A percentile compares a stretch with the other conserved stretches of the same genome.
phyloP scores from a whole-genome alignment of 2,888 invertebrate species.

The Hydrotaea diabolus region DNA sequence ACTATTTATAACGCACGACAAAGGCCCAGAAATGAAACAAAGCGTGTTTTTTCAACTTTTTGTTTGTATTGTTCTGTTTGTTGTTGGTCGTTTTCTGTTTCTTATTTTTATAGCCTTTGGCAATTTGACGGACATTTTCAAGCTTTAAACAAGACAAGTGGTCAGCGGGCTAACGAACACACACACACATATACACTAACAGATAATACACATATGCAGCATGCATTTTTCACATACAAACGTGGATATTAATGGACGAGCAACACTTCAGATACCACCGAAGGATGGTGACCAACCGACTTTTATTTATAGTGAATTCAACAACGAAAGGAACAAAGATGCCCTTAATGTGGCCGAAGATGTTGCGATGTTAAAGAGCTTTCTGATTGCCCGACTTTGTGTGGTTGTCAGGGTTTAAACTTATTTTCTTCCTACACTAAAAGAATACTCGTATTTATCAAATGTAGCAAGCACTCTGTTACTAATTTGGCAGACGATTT shows the following conservation, averaged over 20 bases:
- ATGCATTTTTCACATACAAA: neutral
- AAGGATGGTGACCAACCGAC: neutral
- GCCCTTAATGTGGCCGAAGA: no score
- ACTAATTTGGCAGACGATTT: no score
- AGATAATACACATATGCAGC: no score
- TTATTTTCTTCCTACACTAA: no score
- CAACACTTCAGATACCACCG: neutral
- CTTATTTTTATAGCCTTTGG: slow-evolving; percentile 49
- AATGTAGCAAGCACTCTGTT: no score
- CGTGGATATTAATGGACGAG: neutral
- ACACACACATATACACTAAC: neutral
- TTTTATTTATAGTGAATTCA: no score
- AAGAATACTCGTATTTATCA: no score
- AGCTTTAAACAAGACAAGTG: slow-evolving; percentile 53
- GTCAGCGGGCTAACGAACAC: slow-evolving; percentile 36
- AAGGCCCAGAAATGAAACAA: slow-evolving; percentile 5
- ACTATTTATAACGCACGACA: slow-evolving; percentile 8
- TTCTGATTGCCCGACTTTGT: no score
- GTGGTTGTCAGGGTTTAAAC: no score
- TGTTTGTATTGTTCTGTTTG: slow-evolving; percentile 29
- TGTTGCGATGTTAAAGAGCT: no score
- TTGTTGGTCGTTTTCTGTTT: no score
- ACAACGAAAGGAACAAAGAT: neutral
- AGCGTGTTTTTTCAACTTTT: slow-evolving; percentile 42
- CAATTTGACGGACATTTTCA: slow-evolving; percentile 61